Conservation (phyloP, 1,140 invertebrate genomes). For the Ceratosolen fusciceps region DNA sequence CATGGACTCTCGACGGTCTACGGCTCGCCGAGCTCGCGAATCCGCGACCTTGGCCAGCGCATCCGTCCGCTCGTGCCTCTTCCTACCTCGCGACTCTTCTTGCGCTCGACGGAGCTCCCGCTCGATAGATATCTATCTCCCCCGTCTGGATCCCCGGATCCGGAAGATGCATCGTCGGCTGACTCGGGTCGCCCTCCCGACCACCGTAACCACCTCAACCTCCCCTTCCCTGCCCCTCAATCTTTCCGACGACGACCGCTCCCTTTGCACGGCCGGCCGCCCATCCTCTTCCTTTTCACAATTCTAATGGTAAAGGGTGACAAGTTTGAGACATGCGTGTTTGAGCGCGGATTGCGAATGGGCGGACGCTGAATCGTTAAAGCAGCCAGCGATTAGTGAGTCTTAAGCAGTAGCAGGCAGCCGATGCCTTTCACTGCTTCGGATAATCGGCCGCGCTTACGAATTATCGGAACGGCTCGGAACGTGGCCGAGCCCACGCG, state of each 20-base stretch:
- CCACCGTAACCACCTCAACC: too few species aligned
- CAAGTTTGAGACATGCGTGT: constrained; percentile 20
- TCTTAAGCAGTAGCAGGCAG: too few species aligned
- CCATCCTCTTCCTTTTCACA: not conserved
- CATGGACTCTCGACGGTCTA: constrained; percentile 10
- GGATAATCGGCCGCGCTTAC: constrained; percentile 15
- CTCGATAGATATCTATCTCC: not conserved
- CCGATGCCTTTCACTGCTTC: constrained; percentile 36
- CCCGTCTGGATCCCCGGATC: too few species aligned
- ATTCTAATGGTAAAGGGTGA: constrained; percentile 9
- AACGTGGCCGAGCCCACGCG: not conserved
- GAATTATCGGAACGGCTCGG: constrained; percentile 1
- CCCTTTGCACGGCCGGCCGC: not conserved
- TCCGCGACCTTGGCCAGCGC: not conserved
- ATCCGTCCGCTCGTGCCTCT: not conserved
- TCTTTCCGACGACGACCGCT: too few species aligned
- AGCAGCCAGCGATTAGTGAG: constrained; percentile 22
- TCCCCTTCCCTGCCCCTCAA: too few species aligned
- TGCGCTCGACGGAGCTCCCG: not conserved
- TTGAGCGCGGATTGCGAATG: constrained; percentile 27
- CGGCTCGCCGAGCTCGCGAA: constrained; percentile 9
- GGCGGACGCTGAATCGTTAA: constrained; percentile 4
- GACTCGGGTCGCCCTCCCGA: too few species aligned
- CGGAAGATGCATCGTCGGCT: too few species aligned
- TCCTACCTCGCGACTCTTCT: not conserved